These are phyloP conservation scores for Adelges cooleyi DNA, from an alignment of 1,140 invertebrate genomes.

Conservation along the genomic window DNA sequence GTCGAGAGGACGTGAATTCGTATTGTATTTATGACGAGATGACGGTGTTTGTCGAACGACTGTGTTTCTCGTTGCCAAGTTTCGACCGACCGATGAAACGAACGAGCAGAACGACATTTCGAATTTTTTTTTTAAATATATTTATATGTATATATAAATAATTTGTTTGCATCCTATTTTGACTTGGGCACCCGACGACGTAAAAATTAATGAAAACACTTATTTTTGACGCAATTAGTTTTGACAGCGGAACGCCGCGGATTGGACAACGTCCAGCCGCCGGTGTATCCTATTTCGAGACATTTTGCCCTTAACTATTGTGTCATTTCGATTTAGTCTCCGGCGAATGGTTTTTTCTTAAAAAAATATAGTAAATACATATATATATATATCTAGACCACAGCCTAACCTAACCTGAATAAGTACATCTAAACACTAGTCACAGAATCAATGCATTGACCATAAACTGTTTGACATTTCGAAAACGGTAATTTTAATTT, in stretches of 20 bases:
- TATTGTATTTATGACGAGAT: neutral
- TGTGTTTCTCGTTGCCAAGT: neutral
- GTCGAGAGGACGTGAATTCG: neutral
- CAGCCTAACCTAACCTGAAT: too few species aligned
- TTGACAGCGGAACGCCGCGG: neutral
- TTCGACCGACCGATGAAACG: neutral
- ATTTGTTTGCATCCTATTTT: too few species aligned
- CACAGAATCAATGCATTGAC: too few species aligned
- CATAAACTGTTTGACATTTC: too few species aligned
- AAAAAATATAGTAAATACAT: too few species aligned
- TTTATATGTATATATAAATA: too few species aligned
- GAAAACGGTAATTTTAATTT: too few species aligned
- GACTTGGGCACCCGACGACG: neutral
- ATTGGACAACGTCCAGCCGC: neutral
- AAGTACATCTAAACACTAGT: too few species aligned
- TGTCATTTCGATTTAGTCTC: too few species aligned
- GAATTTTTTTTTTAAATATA: too few species aligned
- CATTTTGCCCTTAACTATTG: neutral
- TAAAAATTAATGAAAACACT: slow-evolving; percentile 8
- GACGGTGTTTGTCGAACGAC: neutral
- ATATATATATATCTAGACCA: too few species aligned
- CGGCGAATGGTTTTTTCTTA: too few species aligned
- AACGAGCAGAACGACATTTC: neutral
- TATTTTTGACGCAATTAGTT: neutral
- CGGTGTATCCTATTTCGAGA: neutral